Evolutionary conservation across 2,888 invertebrate species (phyloP), one percentile per base, ranked within the genome.

Genomic region (Aplocera efformata): DNA sequence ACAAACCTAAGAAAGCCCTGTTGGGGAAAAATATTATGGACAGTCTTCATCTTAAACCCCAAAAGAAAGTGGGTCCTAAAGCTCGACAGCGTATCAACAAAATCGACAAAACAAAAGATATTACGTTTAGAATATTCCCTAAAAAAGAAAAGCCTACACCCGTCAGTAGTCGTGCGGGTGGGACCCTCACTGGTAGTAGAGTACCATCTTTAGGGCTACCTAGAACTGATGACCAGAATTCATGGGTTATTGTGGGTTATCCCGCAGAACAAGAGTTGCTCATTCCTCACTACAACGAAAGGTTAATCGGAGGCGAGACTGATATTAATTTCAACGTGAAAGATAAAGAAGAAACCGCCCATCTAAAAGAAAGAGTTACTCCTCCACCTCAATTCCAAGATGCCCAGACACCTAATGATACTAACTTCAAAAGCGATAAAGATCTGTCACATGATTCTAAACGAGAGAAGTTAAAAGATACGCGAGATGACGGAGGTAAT

Each of bases 351-450:
- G 65, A 68, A 5, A 65, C 73, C 10, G 69, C 72, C 35, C 61
- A 64, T 27, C 48, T 70, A 6, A 80, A 75, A 60, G 72, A 75
- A 46, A 69, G 63, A 32, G 62, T 88, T 0, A 86, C 88, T 20
- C 88, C 89, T 32, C 89, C 89, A 4, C 84, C 72, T 6, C 79
- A 88, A 44, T 89, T 89, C 44, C 86, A 88, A 72, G 89, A 89
- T 38, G 81, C 75, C 23, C 79, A 78, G 42, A 69, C 59, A 28
- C 74, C 82, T 5, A 77, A 82, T 30, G 72, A 79, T 37, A 63
- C 72, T 28, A 67, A 77, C 47, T 69, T 72, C 7, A 82, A 81
- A 60, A 72, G 63, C 10, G 70, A 77, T 47, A 79, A 71, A 53
- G 67, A 76, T 49, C 58, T 85, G 49, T 78, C 80, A 21, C 81